A percentile compares a stretch with the other conserved stretches of the same genome.
These are phyloP conservation scores for Brachyptera putata DNA, from an alignment of 2,888 invertebrate species.

Conservation along the genomic window DNA sequence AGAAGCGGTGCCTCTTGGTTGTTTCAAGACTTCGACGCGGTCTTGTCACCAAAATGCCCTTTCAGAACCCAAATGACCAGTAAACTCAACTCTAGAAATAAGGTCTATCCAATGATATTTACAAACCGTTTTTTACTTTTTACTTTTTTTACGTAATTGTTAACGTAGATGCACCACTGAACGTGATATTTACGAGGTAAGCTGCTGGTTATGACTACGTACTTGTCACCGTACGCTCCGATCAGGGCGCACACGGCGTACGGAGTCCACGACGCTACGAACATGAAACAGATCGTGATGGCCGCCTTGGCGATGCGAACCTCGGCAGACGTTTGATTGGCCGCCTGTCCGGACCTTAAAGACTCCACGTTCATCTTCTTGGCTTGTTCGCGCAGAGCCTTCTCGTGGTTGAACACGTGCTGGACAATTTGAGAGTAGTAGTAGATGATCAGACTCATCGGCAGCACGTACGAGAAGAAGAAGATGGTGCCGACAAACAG, in stretches of 20 bases:
- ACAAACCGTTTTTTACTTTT: too few species aligned
- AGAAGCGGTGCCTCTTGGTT: too few species aligned
- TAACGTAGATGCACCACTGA: too few species aligned
- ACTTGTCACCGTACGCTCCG: constrained; percentile 75
- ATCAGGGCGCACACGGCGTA: constrained; percentile 79
- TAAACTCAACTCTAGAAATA: too few species aligned
- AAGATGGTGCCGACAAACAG: constrained; percentile 74
- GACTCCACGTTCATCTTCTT: constrained; percentile 91
- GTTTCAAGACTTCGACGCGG: too few species aligned
- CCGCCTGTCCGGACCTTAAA: constrained; percentile 64
- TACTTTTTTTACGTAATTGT: too few species aligned
- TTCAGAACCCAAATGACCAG: too few species aligned
- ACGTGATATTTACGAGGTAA: too few species aligned
- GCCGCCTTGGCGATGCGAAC: constrained; percentile 84
- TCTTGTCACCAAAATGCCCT: too few species aligned
- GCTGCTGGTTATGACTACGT: too few species aligned
- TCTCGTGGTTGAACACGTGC: constrained; percentile 82
- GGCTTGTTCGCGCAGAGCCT: constrained; percentile 73
- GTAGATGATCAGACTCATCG: constrained; percentile 71
- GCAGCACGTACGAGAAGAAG: constrained; percentile 70
- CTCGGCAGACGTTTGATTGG: constrained; percentile 65
- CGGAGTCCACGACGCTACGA: constrained; percentile 85
- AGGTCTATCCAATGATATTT: too few species aligned
- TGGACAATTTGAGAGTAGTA: constrained; percentile 85
- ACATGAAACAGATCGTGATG: constrained; percentile 80